These are phyloP conservation scores for Heteractis magnifica DNA, from an alignment of 92 coral and sea anemone genomes.

Conservation along the genomic window DNA sequence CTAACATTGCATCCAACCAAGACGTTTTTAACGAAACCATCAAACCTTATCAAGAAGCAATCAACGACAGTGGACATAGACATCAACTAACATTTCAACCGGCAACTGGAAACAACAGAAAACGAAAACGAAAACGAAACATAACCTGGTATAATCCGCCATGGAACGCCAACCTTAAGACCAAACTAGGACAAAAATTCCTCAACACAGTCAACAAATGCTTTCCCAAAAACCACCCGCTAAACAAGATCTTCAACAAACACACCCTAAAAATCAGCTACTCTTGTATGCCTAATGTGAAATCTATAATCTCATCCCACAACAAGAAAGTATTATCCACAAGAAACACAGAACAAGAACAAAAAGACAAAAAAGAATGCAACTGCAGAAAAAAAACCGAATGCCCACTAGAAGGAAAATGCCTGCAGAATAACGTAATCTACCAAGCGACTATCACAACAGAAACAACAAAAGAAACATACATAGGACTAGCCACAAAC, in stretches of 20 bases:
- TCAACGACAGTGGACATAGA: slow-evolving; percentile 14
- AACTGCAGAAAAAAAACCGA: slow-evolving; percentile 27
- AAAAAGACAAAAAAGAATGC: slow-evolving; percentile 17
- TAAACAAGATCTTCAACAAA: slow-evolving; percentile 51
- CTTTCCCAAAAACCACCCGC: slow-evolving; percentile 44
- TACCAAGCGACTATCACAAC: slow-evolving; percentile 50
- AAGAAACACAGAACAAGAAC: background rate
- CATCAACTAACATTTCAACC: slow-evolving; percentile 12
- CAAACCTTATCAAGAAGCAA: too few relatives aligned
- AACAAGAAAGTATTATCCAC: slow-evolving; percentile 22
- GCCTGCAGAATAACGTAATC: slow-evolving; percentile 38
- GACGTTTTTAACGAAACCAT: too few relatives aligned
- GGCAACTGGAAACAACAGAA: slow-evolving; percentile 16
- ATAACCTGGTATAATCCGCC: slow-evolving; percentile 50
- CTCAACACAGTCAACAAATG: slow-evolving; percentile 34
- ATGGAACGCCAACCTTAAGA: slow-evolving; percentile 37
- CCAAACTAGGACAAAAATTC: slow-evolving; percentile 36
- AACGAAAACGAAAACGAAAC: slow-evolving; percentile 33
- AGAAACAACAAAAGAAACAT: slow-evolving; percentile 26
- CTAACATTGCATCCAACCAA: too few relatives aligned
- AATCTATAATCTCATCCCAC: background rate
- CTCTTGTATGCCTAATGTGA: slow-evolving; percentile 37
- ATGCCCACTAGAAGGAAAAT: slow-evolving; percentile 28
- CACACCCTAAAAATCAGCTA: slow-evolving; percentile 54
- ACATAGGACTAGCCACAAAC: slow-evolving; percentile 21